A percentile compares a stretch with the other conserved stretches of the same genome.
Evolutionary conservation across 2,113 vertebrate species (phyloP).

Genomic region (Daubentonia madagascariensis): DNA sequence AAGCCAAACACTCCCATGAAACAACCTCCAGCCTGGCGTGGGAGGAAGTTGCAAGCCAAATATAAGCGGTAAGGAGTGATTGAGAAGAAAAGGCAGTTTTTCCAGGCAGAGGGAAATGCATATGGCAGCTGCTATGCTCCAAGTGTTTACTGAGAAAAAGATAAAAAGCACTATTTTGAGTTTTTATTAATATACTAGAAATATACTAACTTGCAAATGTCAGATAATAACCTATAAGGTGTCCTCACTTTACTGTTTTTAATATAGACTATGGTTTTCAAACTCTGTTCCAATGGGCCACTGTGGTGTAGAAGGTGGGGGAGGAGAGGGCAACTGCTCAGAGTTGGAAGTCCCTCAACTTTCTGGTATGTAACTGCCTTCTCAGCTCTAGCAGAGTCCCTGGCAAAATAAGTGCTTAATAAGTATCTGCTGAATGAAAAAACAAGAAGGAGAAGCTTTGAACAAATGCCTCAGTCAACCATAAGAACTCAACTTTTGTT

Average conservation of each 20-base stretch:
- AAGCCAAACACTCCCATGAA: background rate
- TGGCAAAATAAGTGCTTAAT: slow-evolving; percentile 51
- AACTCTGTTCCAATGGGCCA: background rate
- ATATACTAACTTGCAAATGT: background rate
- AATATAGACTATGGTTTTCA: background rate
- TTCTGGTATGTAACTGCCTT: background rate
- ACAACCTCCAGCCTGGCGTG: background rate
- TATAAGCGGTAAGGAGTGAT: background rate
- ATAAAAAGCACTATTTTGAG: background rate
- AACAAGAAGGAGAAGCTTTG: slow-evolving; percentile 15
- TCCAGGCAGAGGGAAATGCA: background rate
- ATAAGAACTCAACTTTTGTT: slow-evolving; percentile 8
- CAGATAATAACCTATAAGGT: background rate
- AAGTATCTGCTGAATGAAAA: slow-evolving; percentile 50
- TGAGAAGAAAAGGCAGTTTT: background rate
- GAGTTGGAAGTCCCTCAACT: background rate
- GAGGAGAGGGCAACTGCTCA: background rate
- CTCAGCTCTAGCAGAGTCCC: background rate
- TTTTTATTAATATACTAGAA: background rate
- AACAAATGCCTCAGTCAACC: slow-evolving; percentile 4
- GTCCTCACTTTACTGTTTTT: background rate
- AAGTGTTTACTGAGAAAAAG: background rate
- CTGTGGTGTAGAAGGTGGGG: background rate
- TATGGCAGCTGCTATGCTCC: background rate
- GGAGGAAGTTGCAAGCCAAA: background rate